Evolutionary conservation across 2,888 invertebrate genomes (phyloP), one percentile per base, ranked within the genome.

Genomic region (Troilus luridus): DNA sequence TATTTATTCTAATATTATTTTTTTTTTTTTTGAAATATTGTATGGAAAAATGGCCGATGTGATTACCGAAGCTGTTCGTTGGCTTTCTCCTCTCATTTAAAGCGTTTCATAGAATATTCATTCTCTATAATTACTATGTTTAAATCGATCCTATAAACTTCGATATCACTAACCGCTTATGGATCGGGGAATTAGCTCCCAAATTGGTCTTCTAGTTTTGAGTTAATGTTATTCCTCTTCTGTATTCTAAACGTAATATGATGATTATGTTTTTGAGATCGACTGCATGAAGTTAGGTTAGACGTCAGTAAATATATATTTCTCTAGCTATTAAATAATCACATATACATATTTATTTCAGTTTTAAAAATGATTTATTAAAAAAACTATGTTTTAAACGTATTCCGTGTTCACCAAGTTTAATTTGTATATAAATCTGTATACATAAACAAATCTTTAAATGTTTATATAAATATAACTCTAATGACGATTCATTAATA

Each of bases 51-150:
- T 64, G n/a, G n/a, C 21, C 64, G n/a, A 21, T 64, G 64, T 7
- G 21, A n/a, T 64, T 64, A 64, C n/a, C 41, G 41, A 41, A 41
- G 41, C n/a, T 21, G 21, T n/a, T 64, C 17, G 8, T 27, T 59
- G 14, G 72, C 72, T 77, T 77, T 77, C 72, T 77, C 72, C 24
- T 19, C 72, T 77, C 27, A 67, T 67, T 77, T 77, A 77, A 77
- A 17, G 41, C 27, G 27, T 77, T 19, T 27, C 72, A 77, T 67
- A 2, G 67, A 27, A 41, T 77, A 77, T 41, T 77, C 72, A 77
- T 77, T 41, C 72, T 7, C 6, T 41, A 17, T 77, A 77, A 77
- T 77, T 17, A 77, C 72, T 77, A 77, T 77, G 17, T 77, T 77
- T 77, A 77, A 77, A 77, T 77, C 72, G 72, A 77, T 77, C 24